Evolutionary conservation across 1,140 invertebrate species (phyloP).

Genomic region (Drosophila melanogaster): DNA sequence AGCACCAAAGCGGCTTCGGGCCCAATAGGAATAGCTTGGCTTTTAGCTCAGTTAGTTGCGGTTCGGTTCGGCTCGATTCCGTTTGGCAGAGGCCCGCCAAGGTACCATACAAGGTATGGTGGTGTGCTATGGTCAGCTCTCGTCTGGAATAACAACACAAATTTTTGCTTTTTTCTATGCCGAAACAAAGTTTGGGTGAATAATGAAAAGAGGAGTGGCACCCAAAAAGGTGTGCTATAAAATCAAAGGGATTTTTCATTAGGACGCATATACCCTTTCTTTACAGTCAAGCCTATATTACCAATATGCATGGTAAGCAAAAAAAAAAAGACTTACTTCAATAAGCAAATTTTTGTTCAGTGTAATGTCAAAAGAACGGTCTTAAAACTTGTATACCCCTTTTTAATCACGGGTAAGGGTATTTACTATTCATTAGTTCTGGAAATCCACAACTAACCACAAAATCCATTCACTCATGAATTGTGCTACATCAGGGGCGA

Average conservation of each 20-base stretch:
- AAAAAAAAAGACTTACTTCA: no score
- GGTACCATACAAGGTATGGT: neutral
- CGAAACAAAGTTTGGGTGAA: conserved; percentile 18
- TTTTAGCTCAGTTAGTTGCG: conserved; percentile 15
- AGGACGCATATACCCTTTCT: neutral
- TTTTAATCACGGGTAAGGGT: neutral
- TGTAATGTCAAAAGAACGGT: neutral
- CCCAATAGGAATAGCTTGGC: conserved; percentile 15
- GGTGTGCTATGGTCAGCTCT: conserved; percentile 4
- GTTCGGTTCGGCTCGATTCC: conserved; percentile 1
- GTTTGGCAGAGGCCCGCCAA: conserved; percentile 1
- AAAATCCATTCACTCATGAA: conserved; percentile 32
- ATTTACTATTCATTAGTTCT: conserved; percentile 14
- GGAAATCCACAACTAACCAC: conserved; percentile 23
- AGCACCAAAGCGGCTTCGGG: conserved; percentile 29
- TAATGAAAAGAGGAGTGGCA: conserved; percentile 1
- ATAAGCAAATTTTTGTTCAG: no score
- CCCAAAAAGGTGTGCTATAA: conserved; percentile 12
- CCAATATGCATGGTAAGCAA: neutral
- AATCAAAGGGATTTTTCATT: conserved; percentile 6
- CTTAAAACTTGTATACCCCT: neutral
- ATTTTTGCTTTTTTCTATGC: conserved; percentile 28
- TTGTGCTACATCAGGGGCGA: conserved; percentile 41
- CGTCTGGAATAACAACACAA: conserved; percentile 40
- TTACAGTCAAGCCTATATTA: neutral